Evolutionary conservation across 2,888 invertebrate species (phyloP), one percentile per base, ranked within the genome.

Genomic region (Hipparchia semele): DNA sequence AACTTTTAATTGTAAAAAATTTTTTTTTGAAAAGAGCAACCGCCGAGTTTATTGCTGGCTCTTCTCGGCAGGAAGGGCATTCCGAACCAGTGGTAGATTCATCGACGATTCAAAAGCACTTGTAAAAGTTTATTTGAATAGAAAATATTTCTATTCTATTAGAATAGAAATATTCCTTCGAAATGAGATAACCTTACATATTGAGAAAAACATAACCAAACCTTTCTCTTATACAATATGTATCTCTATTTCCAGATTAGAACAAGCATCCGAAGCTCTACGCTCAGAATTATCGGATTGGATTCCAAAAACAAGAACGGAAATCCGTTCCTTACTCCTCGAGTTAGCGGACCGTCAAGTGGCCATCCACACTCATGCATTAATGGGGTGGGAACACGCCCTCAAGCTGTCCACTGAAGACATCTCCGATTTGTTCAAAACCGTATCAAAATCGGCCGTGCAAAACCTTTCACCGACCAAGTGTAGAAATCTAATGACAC

Each of bases 201-300:
- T 13, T 7, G 7, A 6, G n/a, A n/a, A 13, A 5, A 7, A 53
- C 10, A 53, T 12, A 53, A 0, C 9, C 2, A 53, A 12, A 53
- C 3, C 10, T 12, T 12, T 12, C 53, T 5, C 9, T 10, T 2
- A 53, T n/a, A 6, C 6, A 56, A 56, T 5, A 23, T 23, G 23
- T 23, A 23, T 49, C 6, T 56, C 2, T 6, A 12, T 56, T 78
- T 73, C 39, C 80, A 93, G 92, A 70, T 75, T 94, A 61, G 92
- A 92, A 10, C 93, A 92, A 77, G 91, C 92, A 0, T 91, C 92
- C 0, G 92, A 93, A 68, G 91, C 92, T 0, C 80, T 93, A 0
- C 86, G 93, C 0, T 88, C 91, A 0, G 93, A 94, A 60, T 79
- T 94, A 0, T 80, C 88, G 0, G 92, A 92, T 75, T 94, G 93